These are phyloP conservation scores for Macrochelys suwanniensis DNA, from an alignment of 2,797 vertebrate genomes.

Conservation along the genomic window DNA sequence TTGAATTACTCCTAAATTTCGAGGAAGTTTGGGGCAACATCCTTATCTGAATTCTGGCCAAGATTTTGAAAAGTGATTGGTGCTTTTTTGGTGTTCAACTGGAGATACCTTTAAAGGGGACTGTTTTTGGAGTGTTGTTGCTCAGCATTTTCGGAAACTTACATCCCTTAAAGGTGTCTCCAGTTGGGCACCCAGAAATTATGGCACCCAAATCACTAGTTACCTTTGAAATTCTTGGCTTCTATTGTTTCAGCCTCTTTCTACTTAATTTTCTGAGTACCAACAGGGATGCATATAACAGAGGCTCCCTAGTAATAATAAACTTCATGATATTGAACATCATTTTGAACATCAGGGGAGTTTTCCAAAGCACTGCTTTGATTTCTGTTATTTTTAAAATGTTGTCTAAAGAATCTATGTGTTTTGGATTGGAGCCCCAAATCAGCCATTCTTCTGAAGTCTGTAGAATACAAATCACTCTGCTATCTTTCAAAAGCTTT, in stretches of 20 bases:
- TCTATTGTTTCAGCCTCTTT: background rate
- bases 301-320: background rate
- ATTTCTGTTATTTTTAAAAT: background rate
- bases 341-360: background rate
- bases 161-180: constrained; percentile 1
- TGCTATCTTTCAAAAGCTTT: background rate
- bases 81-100: background rate
- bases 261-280: background rate
- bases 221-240: constrained; percentile 11
- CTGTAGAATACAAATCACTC: background rate
- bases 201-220: background rate
- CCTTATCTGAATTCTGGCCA: constrained; percentile 33
- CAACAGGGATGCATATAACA: background rate
- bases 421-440: background rate
- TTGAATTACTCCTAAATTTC: constrained; percentile 41
- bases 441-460: rapidly evolving
- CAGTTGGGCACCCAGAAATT: background rate
- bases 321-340: background rate
- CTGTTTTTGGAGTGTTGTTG: constrained; percentile 24
- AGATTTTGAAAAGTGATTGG: background rate
- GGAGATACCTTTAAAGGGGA: background rate
- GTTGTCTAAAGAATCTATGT: background rate
- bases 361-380: background rate
- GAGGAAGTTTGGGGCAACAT: constrained; percentile 22
- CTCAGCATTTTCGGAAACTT: constrained; percentile 47